A percentile compares a stretch with the other conserved stretches of the same genome.
Conservation (phyloP, 2,888 invertebrate genomes). For the Gisinianus flammeolus region DNA sequence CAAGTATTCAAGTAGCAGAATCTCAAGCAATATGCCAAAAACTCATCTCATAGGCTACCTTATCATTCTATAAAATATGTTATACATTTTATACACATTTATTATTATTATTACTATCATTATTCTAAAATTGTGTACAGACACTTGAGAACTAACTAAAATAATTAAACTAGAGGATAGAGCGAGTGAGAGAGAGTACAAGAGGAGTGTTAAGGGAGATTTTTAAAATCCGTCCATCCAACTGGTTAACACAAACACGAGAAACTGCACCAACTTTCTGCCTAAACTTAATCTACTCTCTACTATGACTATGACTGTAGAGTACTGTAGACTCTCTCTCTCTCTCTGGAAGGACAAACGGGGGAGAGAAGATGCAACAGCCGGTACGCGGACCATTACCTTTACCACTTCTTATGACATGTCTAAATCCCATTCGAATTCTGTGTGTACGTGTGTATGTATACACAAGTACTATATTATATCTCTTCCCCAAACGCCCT, state of each 20-base stretch:
- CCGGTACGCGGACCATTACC: slow-evolving; percentile 45
- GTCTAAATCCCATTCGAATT: slow-evolving; percentile 40
- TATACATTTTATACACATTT: not conserved
- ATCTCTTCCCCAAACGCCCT: slow-evolving; percentile 29
- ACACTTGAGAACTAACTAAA: not conserved
- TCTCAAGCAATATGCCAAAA: slow-evolving; percentile 14
- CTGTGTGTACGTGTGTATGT: not conserved
- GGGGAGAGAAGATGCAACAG: slow-evolving; percentile 41
- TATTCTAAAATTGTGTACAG: not conserved
- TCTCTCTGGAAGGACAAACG: slow-evolving; percentile 19
- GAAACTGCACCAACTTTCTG: slow-evolving; percentile 16
- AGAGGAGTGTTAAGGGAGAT: slow-evolving; percentile 19
- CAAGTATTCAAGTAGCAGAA: slow-evolving; percentile 21
- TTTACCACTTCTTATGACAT: slow-evolving; percentile 41
- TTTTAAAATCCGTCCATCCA: slow-evolving; percentile 23
- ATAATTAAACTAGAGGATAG: slow-evolving; percentile 5
- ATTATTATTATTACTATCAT: too few species aligned
- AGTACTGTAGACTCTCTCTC: not conserved
- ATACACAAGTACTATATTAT: not conserved
- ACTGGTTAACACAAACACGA: slow-evolving; percentile 3
- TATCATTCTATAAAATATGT: slow-evolving; percentile 4
- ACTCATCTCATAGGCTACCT: not conserved
- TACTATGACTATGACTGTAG: not conserved
- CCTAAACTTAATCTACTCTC: slow-evolving; percentile 17
- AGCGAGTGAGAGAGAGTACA: not conserved